Evolutionary conservation across 2,797 vertebrate genomes (phyloP), one percentile per base, ranked within the genome.

Genomic region (Lithobates sylvaticus): DNA sequence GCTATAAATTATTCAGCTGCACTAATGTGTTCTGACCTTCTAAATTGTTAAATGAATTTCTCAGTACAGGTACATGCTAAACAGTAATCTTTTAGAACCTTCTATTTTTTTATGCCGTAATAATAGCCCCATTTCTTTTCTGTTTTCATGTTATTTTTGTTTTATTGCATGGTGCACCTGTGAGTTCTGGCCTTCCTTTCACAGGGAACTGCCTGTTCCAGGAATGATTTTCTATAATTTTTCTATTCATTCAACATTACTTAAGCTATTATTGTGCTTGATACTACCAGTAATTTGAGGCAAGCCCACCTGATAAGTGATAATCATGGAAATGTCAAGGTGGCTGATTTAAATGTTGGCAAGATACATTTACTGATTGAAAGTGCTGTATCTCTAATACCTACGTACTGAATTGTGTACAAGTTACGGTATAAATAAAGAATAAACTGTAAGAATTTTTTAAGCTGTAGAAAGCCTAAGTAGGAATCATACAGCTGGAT

Each of bases 1-100:
- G 58, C 78, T 74, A 85, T 85, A 69, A 85, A 85, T 85, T 80
- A 85, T 79, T 80, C 54, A 85, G 36, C 44, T 54, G 42, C 76
- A 78, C 71, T 79, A 74, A 75, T 73, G 68, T 73, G 23, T 58
- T 81, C 47, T 81, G 68, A 85, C 70, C 70, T 73, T 79, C 83
- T 78, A 79, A 78, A 85, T 72, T 78, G 69, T 44, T 73, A 72
- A 78, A 85, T 64, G 67, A 61, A 78, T 78, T 64, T 81, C 54
- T 54, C 29, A 42, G 50, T 72, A 61, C 69, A 81, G 69, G 69
- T 81, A 69, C 67, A 39, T 54, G 58, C 15, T 15, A 26, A 71
- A 42, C 65, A 72, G 67, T 77, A 78, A 78, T 13, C 70, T n/a
- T 27, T 12, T 15, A 72, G n/a, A 23, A 65, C 32, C 69, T 70